Evolutionary conservation across 2,888 invertebrate genomes (phyloP), one percentile per base, ranked within the genome.

Genomic region (Apodemia hepburni): DNA sequence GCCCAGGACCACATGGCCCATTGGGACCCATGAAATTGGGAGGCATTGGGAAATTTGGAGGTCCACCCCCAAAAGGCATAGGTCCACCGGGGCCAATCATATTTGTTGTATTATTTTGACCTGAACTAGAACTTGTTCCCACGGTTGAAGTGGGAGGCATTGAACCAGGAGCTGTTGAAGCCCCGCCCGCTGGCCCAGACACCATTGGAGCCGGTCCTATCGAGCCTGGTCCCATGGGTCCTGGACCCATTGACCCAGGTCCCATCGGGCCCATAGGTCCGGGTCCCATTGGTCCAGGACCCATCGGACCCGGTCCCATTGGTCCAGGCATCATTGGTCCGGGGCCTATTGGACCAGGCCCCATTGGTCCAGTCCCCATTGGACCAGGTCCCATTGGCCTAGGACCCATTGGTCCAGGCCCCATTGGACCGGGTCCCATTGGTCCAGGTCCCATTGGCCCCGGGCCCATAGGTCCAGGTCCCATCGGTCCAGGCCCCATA

Each of bases 1-100:
- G 73, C 58, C 73, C 73, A 18, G 73, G 69, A 12, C 75, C 77
- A 68, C 77, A 70, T 5, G 77, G 86, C 0, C 87, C 84, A 69
- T 83, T 85, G 2, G 88, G 87, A 2, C 88, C 86, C 82, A 85
- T 82, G 59, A 84, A 86, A 69, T 83, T 85, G 0, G 87, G 86
- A 2, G 87, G 87, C 85, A 87, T 85, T 3, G 78, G 77, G 58
- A 80, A 86, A 68, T 87, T 86, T 3, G 85, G 85, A 1, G 87
- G 86, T 1, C 85, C 84, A 57, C 83, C 82, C 80, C 87, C 82
- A 66, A 75, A 77, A 1, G 81, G 80, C 74, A 81, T 78, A n/a
- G 78, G 76, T 29, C 79, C 75, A 18, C 69, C 66, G 8, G 73
- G 70, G 0, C 72, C 69, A 71, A 74, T 75, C 69, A 74, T 73